Evolutionary conservation across 2,888 invertebrate genomes (phyloP).

Genomic region (Metalampra italica): DNA sequence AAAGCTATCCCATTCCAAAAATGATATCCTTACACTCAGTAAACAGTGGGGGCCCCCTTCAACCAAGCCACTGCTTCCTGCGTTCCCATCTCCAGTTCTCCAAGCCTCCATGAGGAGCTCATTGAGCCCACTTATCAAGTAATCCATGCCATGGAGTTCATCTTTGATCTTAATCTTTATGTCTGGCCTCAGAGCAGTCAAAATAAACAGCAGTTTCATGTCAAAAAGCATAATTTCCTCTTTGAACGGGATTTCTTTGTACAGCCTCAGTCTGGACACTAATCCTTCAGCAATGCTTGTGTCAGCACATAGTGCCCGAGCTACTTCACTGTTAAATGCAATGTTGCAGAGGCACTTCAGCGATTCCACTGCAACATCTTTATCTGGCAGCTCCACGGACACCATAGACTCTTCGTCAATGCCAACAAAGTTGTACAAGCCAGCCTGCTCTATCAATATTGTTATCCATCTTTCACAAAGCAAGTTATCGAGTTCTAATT

Average conservation of each 20-base stretch:
- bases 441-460: slow-evolving; percentile 82
- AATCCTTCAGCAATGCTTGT: slow-evolving; percentile 84
- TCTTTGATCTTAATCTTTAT: slow-evolving; percentile 82
- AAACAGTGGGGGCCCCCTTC: slow-evolving; percentile 21
- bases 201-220: slow-evolving; percentile 91
- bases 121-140: slow-evolving; percentile 83
- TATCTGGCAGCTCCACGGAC: slow-evolving; percentile 53
- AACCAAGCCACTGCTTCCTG: slow-evolving; percentile 28
- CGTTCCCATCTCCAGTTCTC: slow-evolving; percentile 29
- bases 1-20: not conserved
- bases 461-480: slow-evolving; percentile 83
- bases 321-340: slow-evolving; percentile 83
- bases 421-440: slow-evolving; percentile 69
- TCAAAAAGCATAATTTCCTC: slow-evolving; percentile 90
- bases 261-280: slow-evolving; percentile 83
- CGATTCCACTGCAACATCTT: slow-evolving; percentile 84
- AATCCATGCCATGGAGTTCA: slow-evolving; percentile 83
- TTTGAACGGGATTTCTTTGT: slow-evolving; percentile 80
- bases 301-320: slow-evolving; percentile 68
- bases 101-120: slow-evolving; percentile 75
- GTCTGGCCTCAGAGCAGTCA: slow-evolving; percentile 89
- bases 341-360: slow-evolving; percentile 94
- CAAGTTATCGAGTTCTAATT: slow-evolving; percentile 82
- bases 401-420: slow-evolving; percentile 49
- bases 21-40: slow-evolving; percentile 16